Base-by-base conservation (phyloP, 2,113 vertebrate species). In the Hucho hucho region DNA sequence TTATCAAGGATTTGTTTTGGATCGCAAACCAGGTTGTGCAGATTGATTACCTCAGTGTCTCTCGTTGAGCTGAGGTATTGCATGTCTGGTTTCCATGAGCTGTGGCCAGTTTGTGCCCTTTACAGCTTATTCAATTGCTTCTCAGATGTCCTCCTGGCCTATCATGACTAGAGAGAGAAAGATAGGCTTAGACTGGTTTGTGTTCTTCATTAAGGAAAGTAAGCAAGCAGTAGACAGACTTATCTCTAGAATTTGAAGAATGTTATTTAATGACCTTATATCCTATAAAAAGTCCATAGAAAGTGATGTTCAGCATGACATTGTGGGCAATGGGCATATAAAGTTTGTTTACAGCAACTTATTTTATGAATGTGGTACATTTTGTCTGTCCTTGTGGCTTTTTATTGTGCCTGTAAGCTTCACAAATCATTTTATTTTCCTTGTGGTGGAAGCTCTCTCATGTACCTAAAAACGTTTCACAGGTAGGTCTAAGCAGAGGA, bases 201-300 rank as follows among this genome's bases (percentile, higher is more conserved):
- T 14, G 22, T 64, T 72, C 70, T 64, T 61, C 7, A 56, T 82
- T 74, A 70, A 56, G 64, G 69, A 72, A 78, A 69, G 43, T 46
- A 49, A 79, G 70, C 61, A 47, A 22, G 56, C 28, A 78, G 72
- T 64, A 1, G 66, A 79, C 69, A 1, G 64, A 66, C 64, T 78
- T 82, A 72, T 83, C 71, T 67, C 32, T 59, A 83, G 82, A 79
- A 81, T 88, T 67, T 84, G 26, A 69, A 75, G 76, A 82, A 81
- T 83, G 73, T 75, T 69, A 63, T 64, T 25, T 81, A 76, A 80
- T 65, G 66, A 37, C 59, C 20, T 84, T 74, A 63, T 53, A 18
- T 1, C 47, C 49, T 4, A 5, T 32, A 4, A 18, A 53, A 53
- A 14, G 4, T 53, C 16, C 4, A 53, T 53, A 53, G 16, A 53